Evolutionary conservation across 2,888 invertebrate species (phyloP).

Genomic region (Apantesis nais): DNA sequence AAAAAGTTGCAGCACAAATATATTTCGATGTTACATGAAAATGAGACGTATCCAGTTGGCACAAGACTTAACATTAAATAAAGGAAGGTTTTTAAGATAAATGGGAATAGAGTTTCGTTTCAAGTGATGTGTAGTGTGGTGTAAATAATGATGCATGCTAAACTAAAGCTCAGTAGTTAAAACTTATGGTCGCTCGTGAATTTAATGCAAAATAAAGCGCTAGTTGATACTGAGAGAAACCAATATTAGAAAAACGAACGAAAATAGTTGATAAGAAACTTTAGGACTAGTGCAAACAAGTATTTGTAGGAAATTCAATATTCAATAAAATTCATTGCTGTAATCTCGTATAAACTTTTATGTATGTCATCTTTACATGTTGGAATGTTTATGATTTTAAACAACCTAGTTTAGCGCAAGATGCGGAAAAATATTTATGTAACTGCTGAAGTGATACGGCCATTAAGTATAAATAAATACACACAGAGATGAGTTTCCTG

Average conservation of each 20-base stretch:
- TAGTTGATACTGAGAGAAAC: too few species aligned
- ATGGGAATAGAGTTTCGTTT: conserved; percentile 51
- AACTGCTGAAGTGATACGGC: too few species aligned
- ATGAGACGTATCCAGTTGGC: conserved; percentile 9
- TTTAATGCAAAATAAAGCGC: not conserved
- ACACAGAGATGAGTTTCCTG: too few species aligned
- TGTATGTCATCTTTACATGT: not conserved
- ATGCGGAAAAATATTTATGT: too few species aligned
- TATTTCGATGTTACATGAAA: conserved; percentile 11
- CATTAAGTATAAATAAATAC: too few species aligned
- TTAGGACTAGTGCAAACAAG: too few species aligned
- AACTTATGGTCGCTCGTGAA: not conserved
- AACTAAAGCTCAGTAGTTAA: conserved; percentile 31
- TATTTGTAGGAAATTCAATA: not conserved
- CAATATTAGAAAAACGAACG: too few species aligned
- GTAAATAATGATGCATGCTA: conserved; percentile 64
- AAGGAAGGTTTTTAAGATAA: conserved; percentile 37
- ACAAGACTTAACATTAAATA: conserved; percentile 21
- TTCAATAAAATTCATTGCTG: not conserved
- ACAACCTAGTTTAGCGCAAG: too few species aligned
- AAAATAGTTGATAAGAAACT: too few species aligned
- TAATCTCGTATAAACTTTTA: too few species aligned
- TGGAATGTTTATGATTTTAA: not conserved
- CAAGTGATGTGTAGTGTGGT: conserved; percentile 66
- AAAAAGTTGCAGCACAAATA: conserved; percentile 2